Base-by-base conservation (phyloP, 2,888 invertebrate species). In the Steinernema hermaphroditum region DNA sequence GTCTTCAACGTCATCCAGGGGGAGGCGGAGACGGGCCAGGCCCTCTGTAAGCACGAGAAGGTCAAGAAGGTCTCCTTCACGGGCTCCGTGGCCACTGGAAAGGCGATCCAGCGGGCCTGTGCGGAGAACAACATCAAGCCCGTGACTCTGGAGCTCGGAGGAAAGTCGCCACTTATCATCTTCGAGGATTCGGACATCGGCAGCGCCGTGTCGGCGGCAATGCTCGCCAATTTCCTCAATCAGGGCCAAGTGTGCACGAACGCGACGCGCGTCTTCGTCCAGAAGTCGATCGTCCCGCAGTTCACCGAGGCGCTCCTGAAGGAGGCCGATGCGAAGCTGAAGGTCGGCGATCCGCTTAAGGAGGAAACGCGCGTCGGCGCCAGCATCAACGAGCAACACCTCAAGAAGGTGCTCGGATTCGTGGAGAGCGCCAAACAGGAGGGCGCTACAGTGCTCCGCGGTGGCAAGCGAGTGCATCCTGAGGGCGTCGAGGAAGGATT, bases 181-280 rank as follows among this genome's bases (percentile, higher is more conserved):
- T 90, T 90, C 84, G 88, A 87, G 14, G 90, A 90, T 82, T 86
- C 88, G 69, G 85, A 90, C 81, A 46, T 90, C 24, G 87, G 88
- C 44, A 88, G 89, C 80, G 90, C 90, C 49, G 89, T 90, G n/a
- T 89, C 89, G 72, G 89, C 89, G 1, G 88, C 90, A 32, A 87
- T 90, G 83, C 77, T 90, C 82, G 90, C 90, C 22, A 90, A 90
- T 85, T 90, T 90, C 83, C 84, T 89, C 14, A 88, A 89, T 44
- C 90, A 90, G 81, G 90, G 90, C 68, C 88, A 89, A 87, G 90
- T 90, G 12, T 90, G 90, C 81, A 89, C 89, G 0, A 90, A 90
- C 82, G 90, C 89, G 0, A 89, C 90, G 0, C 32, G 90, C 50
- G 90, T 90, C 6, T 90, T 88, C 83, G 90, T 90, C 0, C 89